These are phyloP conservation scores for Pteropus rufus DNA, from an alignment of 2,797 vertebrate species.

Conservation along the genomic window DNA sequence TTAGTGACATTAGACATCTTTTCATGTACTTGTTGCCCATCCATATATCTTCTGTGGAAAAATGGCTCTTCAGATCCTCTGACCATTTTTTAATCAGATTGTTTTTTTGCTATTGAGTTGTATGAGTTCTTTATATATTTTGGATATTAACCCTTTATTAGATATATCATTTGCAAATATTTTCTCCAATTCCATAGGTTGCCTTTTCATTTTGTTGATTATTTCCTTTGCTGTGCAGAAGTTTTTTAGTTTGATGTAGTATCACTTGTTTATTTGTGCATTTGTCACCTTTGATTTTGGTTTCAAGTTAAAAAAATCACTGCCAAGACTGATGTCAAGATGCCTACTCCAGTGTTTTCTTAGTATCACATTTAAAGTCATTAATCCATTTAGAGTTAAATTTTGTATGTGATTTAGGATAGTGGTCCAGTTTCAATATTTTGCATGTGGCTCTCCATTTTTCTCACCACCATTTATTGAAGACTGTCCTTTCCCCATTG, in stretches of 20 bases:
- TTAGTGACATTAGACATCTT: background rate
- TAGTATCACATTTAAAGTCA: background rate
- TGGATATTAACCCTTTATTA: background rate
- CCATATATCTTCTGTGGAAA: background rate
- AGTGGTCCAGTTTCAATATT: background rate
- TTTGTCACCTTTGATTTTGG: background rate
- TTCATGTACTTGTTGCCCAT: background rate
- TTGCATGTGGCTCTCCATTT: background rate
- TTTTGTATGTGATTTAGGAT: background rate
- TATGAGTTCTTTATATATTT: background rate
- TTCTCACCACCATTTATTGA: background rate
- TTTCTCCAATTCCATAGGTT: background rate
- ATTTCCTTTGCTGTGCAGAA: background rate
- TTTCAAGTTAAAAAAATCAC: background rate
- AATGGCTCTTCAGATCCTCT: background rate
- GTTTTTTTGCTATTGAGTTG: background rate
- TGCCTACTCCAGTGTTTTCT: background rate
- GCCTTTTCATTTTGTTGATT: background rate
- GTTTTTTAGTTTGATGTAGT: background rate
- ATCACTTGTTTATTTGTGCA: background rate
- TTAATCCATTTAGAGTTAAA: background rate
- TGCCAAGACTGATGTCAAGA: background rate
- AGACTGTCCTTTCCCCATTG: background rate
- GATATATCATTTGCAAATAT: background rate
- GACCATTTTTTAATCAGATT: background rate